Evolutionary conservation across 2,113 vertebrate genomes (phyloP).

Genomic region (Motacilla alba): DNA sequence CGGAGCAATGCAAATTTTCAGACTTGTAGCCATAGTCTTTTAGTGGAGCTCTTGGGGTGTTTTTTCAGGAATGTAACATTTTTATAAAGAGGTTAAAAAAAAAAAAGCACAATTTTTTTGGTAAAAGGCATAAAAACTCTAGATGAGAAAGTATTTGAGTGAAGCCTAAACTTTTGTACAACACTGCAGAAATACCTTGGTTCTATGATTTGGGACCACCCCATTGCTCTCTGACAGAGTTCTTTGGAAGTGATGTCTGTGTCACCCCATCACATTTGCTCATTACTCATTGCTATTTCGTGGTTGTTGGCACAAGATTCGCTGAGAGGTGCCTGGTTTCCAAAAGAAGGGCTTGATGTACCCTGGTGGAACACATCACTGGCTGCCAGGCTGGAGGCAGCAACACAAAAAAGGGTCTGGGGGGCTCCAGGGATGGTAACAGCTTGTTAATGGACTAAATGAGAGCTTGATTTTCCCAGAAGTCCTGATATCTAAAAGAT

Average conservation of each 20-base stretch:
- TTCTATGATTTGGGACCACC: not conserved
- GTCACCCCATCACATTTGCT: not conserved
- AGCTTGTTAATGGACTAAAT: not conserved
- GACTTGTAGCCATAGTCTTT: not conserved
- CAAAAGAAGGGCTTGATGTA: accelerated
- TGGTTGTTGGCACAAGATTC: not conserved
- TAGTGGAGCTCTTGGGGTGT: not conserved
- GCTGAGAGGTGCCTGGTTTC: not conserved
- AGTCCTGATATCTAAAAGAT: not conserved
- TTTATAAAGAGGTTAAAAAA: not conserved
- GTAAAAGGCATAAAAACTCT: not conserved
- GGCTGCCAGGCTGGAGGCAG: not conserved
- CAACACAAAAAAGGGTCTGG: accelerated
- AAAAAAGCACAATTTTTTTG: not conserved
- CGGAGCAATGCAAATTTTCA: not conserved
- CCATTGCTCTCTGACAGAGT: not conserved
- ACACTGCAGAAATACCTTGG: not conserved
- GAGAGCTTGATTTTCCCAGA: not conserved
- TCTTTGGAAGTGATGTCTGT: not conserved
- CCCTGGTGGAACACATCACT: accelerated
- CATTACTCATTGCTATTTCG: not conserved
- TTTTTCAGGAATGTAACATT: not conserved
- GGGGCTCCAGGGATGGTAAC: not conserved
- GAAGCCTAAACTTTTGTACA: not conserved
- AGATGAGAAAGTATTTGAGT: not conserved